phyloP scores from a whole-genome alignment of 2,797 vertebrate species.

The Acrossocheilus fasciatus region DNA sequence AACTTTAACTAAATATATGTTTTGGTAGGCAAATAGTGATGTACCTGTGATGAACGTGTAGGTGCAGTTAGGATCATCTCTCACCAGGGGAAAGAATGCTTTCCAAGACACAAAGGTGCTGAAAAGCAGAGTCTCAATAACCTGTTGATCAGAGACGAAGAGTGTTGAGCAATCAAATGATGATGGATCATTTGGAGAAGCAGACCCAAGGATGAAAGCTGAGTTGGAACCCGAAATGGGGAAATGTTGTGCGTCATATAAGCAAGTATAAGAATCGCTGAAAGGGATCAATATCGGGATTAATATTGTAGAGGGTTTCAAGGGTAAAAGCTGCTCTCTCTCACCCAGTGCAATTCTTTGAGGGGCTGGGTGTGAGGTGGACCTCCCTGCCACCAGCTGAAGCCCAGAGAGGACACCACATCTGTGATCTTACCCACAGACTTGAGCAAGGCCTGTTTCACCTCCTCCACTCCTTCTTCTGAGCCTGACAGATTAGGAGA shows the following conservation, averaged over 20 bases:
- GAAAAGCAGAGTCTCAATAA: slow-evolving; percentile 79
- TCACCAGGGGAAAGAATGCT: slow-evolving; percentile 81
- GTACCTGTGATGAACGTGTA: slow-evolving; percentile 89
- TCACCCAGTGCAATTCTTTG: slow-evolving; percentile 83
- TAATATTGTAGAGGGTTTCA: not conserved
- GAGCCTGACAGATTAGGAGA: slow-evolving; percentile 71
- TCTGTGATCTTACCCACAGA: slow-evolving; percentile 82
- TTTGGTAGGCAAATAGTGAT: not conserved
- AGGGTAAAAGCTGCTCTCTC: slow-evolving; percentile 42
- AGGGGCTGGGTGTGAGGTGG: slow-evolving; percentile 84
- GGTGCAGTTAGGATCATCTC: slow-evolving; percentile 77
- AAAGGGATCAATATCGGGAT: not conserved
- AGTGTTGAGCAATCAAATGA: not conserved
- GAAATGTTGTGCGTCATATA: not conserved
- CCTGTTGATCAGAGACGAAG: slow-evolving; percentile 63
- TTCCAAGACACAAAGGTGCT: slow-evolving; percentile 85
- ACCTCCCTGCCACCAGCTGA: slow-evolving; percentile 89
- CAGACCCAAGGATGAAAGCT: not conserved
- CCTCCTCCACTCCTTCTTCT: slow-evolving; percentile 81
- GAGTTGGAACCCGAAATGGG: not conserved
- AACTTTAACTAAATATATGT: too few species aligned
- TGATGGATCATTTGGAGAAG: not conserved
- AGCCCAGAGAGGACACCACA: slow-evolving; percentile 84
- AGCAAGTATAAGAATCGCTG: not conserved
- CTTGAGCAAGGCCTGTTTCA: slow-evolving; percentile 75